Conservation (phyloP, 2,888 invertebrate species). For the Noctua pronuba region DNA sequence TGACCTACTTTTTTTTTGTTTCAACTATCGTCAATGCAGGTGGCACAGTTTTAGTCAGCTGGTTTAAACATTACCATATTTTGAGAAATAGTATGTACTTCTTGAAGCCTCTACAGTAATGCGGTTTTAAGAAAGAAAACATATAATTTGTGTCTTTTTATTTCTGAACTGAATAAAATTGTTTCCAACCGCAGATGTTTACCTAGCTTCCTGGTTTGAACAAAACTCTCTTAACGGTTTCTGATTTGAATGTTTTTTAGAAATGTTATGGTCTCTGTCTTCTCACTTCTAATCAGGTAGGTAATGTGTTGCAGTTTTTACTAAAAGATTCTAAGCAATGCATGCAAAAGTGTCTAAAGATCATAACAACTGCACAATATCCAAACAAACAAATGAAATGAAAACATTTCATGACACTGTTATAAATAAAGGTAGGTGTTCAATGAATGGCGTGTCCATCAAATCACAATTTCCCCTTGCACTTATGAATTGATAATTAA, state of each 20-base stretch:
- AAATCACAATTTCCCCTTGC: conserved; percentile 63
- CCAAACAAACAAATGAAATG: background rate
- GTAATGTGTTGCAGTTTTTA: background rate
- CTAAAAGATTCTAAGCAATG: background rate
- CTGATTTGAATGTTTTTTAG: background rate
- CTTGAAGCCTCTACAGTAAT: conserved; percentile 1
- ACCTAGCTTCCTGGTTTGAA: background rate
- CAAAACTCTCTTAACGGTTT: background rate
- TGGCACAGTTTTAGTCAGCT: conserved; percentile 31
- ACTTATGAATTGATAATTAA: conserved; percentile 70
- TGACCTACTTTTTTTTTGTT: conserved; percentile 37
- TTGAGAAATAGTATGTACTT: background rate
- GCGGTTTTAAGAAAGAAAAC: background rate
- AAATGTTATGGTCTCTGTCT: background rate
- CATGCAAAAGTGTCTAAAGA: background rate
- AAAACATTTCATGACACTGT: background rate
- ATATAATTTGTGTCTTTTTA: background rate
- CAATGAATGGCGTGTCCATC: conserved; percentile 35
- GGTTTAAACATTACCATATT: conserved; percentile 8
- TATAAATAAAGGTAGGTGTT: conserved; percentile 8
- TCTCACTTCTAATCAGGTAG: background rate
- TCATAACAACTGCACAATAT: background rate
- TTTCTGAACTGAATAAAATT: background rate
- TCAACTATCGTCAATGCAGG: conserved; percentile 29
- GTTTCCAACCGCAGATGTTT: background rate